Conservation (phyloP, 1,140 invertebrate species). For the Amyelois transitella region DNA sequence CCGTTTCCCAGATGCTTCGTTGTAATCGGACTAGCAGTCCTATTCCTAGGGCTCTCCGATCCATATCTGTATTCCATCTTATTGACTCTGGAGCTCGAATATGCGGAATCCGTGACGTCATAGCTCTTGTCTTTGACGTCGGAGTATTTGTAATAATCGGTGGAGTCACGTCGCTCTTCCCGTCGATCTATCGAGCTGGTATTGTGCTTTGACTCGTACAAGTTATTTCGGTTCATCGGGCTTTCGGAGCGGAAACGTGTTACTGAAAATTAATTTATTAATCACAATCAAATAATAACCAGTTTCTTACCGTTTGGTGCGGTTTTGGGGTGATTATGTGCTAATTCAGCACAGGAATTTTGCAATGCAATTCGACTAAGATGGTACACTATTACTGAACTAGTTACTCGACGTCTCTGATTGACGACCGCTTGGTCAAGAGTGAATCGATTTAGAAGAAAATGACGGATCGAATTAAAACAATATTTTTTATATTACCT, state of each 20-base stretch:
- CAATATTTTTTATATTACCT: conserved; percentile 27
- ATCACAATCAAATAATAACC: no score
- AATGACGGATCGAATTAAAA: no score
- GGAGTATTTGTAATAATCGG: conserved; percentile 62
- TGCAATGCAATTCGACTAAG: no score
- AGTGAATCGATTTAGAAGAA: no score
- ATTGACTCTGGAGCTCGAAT: conserved; percentile 47
- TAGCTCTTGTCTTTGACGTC: conserved; percentile 62
- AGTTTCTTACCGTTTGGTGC: no score
- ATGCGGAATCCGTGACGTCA: conserved; percentile 62
- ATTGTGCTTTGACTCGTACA: conserved; percentile 55
- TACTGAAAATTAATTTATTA: conserved; percentile 32
- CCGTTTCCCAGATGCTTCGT: conserved; percentile 67
- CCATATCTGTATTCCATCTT: conserved; percentile 61
- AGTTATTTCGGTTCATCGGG: conserved; percentile 57
- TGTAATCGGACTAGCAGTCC: conserved; percentile 69
- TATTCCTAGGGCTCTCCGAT: conserved; percentile 62
- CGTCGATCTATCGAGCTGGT: conserved; percentile 53
- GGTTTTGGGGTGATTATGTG: no score
- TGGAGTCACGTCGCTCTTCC: conserved; percentile 56
- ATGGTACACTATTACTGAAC: no score
- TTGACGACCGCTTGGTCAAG: no score
- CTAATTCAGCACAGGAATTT: no score
- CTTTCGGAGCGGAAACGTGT: conserved; percentile 63
- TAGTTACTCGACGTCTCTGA: no score